Evolutionary conservation across 2,888 invertebrate species (phyloP).

Genomic region (Deroplatys truncata): DNA sequence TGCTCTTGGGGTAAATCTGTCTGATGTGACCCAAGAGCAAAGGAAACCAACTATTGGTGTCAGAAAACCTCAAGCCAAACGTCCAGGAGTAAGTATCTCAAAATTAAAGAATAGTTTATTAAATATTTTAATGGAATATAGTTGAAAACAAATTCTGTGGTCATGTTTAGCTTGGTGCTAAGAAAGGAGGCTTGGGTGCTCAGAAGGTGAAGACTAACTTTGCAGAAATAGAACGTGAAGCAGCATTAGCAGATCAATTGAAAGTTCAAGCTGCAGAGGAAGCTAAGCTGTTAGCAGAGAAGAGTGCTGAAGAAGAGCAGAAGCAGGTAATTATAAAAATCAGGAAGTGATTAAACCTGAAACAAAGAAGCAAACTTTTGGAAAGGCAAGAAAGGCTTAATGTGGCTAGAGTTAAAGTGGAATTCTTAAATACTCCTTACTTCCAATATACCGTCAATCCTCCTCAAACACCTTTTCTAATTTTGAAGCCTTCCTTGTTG

Average conservation of each 20-base stretch:
- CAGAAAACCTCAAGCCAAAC: slow-evolving; percentile 65
- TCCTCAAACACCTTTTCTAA: too few species aligned
- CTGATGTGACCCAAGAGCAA: slow-evolving; percentile 37
- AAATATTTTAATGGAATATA: neutral
- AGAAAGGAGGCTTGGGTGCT: slow-evolving; percentile 88
- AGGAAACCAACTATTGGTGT: slow-evolving; percentile 68
- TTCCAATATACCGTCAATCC: too few species aligned
- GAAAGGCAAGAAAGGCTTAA: too few species aligned
- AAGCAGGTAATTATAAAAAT: slow-evolving; percentile 41
- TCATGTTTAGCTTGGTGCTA: slow-evolving; percentile 68
- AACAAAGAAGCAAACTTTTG: neutral
- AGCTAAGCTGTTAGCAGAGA: slow-evolving; percentile 47
- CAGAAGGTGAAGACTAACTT: slow-evolving; percentile 93
- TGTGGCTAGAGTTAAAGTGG: too few species aligned
- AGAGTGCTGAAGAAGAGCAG: slow-evolving; percentile 60
- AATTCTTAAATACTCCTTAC: too few species aligned
- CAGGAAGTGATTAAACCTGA: neutral
- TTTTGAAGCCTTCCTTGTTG: too few species aligned
- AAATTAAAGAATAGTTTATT: neutral
- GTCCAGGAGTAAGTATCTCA: slow-evolving; percentile 57
- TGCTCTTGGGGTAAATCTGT: slow-evolving; percentile 40
- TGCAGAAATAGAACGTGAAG: slow-evolving; percentile 88
- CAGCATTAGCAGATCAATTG: slow-evolving; percentile 77
- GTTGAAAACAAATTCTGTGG: neutral
- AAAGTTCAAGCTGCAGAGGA: slow-evolving; percentile 47